phyloP scores from a whole-genome alignment of 2,888 invertebrate species.

The Ellobium chinense region DNA sequence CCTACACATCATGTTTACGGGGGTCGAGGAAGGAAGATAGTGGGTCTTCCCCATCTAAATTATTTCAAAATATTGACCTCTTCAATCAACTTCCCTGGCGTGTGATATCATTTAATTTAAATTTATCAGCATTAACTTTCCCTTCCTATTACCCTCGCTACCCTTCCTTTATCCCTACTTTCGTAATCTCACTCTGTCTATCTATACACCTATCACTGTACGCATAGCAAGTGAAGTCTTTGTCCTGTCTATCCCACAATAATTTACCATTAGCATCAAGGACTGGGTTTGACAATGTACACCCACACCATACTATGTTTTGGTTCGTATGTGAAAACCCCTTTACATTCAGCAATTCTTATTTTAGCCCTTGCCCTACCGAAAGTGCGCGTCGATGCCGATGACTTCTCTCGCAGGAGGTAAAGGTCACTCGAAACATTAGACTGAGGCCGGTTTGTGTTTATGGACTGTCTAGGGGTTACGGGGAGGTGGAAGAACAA shows the following conservation, averaged over 20 bases:
- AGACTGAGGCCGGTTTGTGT: not conserved
- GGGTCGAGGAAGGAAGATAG: too few relatives aligned
- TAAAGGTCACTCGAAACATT: not conserved
- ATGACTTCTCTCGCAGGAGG: too few relatives aligned
- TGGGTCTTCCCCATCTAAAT: too few relatives aligned
- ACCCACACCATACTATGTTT: not conserved
- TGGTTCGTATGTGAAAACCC: slow-evolving; percentile 9
- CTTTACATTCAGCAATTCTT: not conserved
- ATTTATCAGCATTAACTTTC: too few relatives aligned
- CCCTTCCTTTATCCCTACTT: not conserved
- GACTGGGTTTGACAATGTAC: not conserved
- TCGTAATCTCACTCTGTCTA: not conserved
- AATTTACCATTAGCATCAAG: not conserved
- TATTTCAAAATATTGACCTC: too few relatives aligned
- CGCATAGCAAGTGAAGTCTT: too few relatives aligned
- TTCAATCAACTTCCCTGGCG: too few relatives aligned
- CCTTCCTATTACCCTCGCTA: not conserved
- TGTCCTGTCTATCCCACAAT: not conserved
- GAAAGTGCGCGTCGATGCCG: not conserved
- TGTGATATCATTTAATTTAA: too few relatives aligned
- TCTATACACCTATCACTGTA: not conserved
- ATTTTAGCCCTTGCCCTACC: not conserved
- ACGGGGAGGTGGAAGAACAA: not conserved
- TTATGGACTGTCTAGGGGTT: not conserved
- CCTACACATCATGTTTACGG: too few relatives aligned